Percentiles rank a stretch among this genome's conserved stretches.
These are phyloP conservation scores for Thunnus thynnus DNA, from an alignment of 2,113 vertebrate genomes.

Conservation along the genomic window DNA sequence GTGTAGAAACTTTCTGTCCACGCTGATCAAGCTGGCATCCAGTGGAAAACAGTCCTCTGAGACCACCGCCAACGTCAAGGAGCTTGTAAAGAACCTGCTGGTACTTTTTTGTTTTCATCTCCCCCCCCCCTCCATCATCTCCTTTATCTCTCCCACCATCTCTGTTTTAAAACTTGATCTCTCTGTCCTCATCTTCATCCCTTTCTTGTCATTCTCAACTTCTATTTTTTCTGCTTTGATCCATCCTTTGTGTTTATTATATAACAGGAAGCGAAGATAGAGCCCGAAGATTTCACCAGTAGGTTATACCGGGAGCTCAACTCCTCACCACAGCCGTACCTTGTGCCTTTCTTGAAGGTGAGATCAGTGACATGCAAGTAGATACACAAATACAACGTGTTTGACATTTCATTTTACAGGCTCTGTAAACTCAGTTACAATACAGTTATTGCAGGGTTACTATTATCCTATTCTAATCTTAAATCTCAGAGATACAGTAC, in stretches of 20 bases:
- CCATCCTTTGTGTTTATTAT: constrained; percentile 3
- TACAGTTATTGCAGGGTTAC: too few relatives aligned
- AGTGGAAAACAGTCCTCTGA: constrained; percentile 94
- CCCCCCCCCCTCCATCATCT: neutral
- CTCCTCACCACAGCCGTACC: constrained; percentile 97
- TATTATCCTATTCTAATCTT: too few relatives aligned
- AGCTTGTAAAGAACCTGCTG: constrained; percentile 94
- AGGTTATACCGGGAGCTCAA: constrained; percentile 93
- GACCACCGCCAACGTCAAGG: constrained; percentile 94
- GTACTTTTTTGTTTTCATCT: constrained; percentile 69
- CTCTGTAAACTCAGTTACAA: neutral
- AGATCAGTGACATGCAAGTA: constrained; percentile 33
- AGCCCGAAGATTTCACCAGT: constrained; percentile 95
- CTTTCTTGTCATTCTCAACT: neutral
- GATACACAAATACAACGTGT: neutral
- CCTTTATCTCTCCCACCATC: neutral
- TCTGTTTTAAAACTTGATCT: neutral
- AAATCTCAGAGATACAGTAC: too few relatives aligned
- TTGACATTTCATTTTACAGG: neutral
- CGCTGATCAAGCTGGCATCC: constrained; percentile 95
- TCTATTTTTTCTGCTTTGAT: neutral
- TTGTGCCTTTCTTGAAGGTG: constrained; percentile 99
- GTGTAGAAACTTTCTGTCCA: constrained; percentile 96
- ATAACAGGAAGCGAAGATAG: constrained; percentile 92
- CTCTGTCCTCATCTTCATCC: neutral